phyloP scores from a whole-genome alignment of 2,888 invertebrate genomes.

The Lithosia quadra region DNA sequence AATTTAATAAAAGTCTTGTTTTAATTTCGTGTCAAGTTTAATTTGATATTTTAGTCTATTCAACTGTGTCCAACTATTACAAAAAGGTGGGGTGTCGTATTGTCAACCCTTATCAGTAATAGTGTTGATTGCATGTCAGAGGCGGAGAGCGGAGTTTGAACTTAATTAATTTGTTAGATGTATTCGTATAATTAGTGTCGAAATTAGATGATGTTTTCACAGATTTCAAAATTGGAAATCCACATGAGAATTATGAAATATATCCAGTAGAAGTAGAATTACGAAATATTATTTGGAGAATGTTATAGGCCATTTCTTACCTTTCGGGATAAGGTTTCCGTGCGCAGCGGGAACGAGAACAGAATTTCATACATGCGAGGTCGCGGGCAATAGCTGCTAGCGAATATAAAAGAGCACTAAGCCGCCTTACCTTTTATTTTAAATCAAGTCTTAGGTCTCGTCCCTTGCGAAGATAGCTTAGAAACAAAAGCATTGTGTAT shows the following conservation, averaged over 20 bases:
- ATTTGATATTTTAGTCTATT: constrained; percentile 43
- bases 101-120: constrained; percentile 56
- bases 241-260: no score
- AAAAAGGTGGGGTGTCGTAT: constrained; percentile 41
- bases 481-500: constrained; percentile 50
- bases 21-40: constrained; percentile 28
- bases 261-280: no score
- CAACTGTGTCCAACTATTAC: constrained; percentile 48
- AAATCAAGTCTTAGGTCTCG: constrained; percentile 17
- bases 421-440: constrained; percentile 5
- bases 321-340: no score
- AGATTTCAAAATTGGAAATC: no score
- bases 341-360: no score
- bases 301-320: no score
- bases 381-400: no score
- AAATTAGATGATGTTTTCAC: no score
- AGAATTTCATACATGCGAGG: no score
- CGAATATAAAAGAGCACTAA: no score
- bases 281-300: no score
- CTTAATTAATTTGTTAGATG: neutral
- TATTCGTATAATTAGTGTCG: neutral
- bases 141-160: constrained; percentile 19
- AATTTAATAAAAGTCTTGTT: constrained; percentile 1
- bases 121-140: constrained; percentile 31
- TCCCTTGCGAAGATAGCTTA: constrained; percentile 43